Base-by-base conservation (phyloP, 2,797 vertebrate species). In the Enteromius treurensis region DNA sequence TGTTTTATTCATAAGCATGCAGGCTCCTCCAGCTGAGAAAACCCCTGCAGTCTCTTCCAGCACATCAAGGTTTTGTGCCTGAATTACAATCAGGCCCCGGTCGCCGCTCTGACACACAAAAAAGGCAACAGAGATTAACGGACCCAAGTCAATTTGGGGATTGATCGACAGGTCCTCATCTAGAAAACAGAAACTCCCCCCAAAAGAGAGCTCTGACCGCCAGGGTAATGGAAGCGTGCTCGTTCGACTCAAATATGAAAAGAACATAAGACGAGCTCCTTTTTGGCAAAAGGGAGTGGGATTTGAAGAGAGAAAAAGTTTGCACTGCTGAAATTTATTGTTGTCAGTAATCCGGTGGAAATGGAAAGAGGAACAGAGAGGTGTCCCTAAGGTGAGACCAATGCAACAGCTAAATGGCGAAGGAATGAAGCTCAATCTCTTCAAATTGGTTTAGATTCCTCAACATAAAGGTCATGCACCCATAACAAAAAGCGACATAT, bases 1-100 rank as follows among this genome's bases (percentile, higher is more conserved):
- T 94, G 93, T 95, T 95, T 95, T 95, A 95, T 95, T 95, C 95
- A 95, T 95, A 93, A 94, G 93, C 93, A 92, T 93, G 91, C 94
- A 94, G 92, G 90, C 94, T 95, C 93, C 93, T 90, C 88, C 88
- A 92, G 90, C 89, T 88, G 89, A 91, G 84, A 94, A 95, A 95
- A 95, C 94, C 94, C 95, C 95, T 90, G 93, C 93, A 93, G 94
- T 94, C 92, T 92, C 79, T 86, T 90, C 90, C 80, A 91, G 91
- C 88, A 92, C 93, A 94, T 94, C 92, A 95, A 95, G 94, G 94
- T 95, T 95, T 91, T 80, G 84, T 67, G 83, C 68, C 83, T 86
- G 87, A 55, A 84, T 82, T 91, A 91, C 89, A 90, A 90, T 91
- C 91, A 89, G 86, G 77, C 82, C 65, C 73, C 78, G 86, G 89